These are phyloP conservation scores for Spilosoma lubricipeda DNA, from an alignment of 2,888 invertebrate species.

Conservation along the genomic window DNA sequence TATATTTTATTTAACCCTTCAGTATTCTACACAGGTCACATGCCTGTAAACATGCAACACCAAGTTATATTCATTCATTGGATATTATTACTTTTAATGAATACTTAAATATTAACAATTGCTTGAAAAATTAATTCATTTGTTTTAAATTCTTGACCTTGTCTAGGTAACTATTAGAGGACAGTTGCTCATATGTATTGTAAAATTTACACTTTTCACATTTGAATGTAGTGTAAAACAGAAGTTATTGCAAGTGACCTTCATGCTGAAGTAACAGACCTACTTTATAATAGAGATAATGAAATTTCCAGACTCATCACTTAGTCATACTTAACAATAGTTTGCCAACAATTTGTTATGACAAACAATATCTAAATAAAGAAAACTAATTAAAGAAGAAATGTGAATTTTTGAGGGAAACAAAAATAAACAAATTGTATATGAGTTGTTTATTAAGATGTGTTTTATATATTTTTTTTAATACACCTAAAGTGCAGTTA, in stretches of 20 bases:
- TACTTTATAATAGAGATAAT: background rate
- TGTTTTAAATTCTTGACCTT: background rate
- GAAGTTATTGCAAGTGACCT: conserved; percentile 12
- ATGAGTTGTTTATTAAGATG: background rate
- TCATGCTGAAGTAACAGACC: conserved; percentile 5
- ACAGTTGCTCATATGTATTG: background rate
- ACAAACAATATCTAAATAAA: too few species aligned
- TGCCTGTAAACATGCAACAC: background rate
- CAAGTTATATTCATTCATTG: background rate
- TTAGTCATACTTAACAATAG: background rate
- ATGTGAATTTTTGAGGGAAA: background rate
- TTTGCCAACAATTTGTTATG: background rate
- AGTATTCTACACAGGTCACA: background rate
- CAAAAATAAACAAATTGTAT: background rate
- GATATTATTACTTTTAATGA: background rate
- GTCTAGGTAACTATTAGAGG: background rate
- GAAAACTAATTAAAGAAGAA: too few species aligned
- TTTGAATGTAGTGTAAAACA: conserved; percentile 2
- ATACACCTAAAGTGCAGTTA: conserved; percentile 27
- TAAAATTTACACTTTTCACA: background rate
- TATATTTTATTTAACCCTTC: background rate
- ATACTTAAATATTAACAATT: background rate
- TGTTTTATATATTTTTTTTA: background rate
- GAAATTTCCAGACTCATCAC: background rate
- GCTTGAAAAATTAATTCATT: background rate